Evolutionary conservation across 2,113 vertebrate genomes (phyloP).

Genomic region (Elachura formosa): DNA sequence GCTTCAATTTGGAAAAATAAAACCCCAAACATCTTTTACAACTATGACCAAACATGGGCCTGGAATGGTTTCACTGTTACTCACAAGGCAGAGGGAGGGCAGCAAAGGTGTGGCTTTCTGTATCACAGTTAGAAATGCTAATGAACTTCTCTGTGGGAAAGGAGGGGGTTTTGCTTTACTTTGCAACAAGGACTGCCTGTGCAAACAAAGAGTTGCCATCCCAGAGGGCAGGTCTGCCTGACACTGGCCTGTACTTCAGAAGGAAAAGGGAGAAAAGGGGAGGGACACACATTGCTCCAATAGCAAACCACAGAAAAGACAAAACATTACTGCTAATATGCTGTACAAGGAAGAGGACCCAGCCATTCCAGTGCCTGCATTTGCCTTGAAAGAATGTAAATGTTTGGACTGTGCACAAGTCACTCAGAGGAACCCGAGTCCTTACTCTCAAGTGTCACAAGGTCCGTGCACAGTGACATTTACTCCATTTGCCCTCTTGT

Average conservation of each 20-base stretch:
- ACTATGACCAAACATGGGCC: not conserved
- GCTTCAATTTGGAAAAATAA: too few relatives aligned
- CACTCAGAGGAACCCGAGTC: not conserved
- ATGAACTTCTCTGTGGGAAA: not conserved
- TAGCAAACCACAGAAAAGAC: not conserved
- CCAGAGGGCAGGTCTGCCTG: not conserved
- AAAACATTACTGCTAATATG: not conserved
- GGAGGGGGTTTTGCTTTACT: not conserved
- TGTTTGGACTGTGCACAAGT: not conserved
- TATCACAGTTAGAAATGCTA: not conserved
- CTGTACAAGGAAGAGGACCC: not conserved
- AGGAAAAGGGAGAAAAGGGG: not conserved
- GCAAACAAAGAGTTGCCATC: not conserved
- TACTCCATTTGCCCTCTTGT: conserved; percentile 41
- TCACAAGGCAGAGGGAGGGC: accelerated
- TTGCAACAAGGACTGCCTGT: not conserved
- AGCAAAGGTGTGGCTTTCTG: not conserved
- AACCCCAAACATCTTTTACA: too few relatives aligned
- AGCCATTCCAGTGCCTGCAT: not conserved
- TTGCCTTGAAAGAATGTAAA: not conserved
- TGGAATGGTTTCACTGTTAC: not conserved
- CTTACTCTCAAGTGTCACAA: not conserved
- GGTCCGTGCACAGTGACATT: not conserved
- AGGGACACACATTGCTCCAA: not conserved
- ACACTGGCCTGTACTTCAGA: not conserved